These are phyloP conservation scores for Tromatobia lineatoria DNA, from an alignment of 2,888 invertebrate genomes.

Conservation along the genomic window DNA sequence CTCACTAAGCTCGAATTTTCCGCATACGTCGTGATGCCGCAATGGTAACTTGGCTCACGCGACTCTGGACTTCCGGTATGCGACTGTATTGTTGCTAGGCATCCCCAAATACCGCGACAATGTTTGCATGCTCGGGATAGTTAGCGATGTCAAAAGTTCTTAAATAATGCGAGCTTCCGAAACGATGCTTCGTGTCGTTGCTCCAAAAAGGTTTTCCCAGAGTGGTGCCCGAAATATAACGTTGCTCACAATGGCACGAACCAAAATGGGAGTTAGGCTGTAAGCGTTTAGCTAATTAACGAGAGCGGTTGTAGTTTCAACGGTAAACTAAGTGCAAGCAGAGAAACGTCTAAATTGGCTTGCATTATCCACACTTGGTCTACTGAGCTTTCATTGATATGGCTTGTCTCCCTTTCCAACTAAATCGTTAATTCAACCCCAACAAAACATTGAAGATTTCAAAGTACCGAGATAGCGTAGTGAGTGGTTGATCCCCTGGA, in stretches of 20 bases:
- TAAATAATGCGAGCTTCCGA: constrained; percentile 22
- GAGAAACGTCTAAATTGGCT: constrained; percentile 23
- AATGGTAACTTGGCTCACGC: constrained; percentile 34
- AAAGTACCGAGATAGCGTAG: constrained; percentile 21
- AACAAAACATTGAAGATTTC: constrained; percentile 52
- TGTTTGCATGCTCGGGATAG: constrained; percentile 23
- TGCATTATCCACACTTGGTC: constrained; percentile 31
- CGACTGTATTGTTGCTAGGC: constrained; percentile 25
- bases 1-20: constrained; percentile 50
- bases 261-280: not conserved
- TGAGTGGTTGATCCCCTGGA: not conserved
- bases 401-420: not conserved
- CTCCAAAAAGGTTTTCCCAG: not conserved
- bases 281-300: constrained; percentile 29
- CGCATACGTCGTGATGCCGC: constrained; percentile 33
- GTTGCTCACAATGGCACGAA: not conserved
- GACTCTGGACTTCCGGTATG: constrained; percentile 33
- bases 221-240: not conserved
- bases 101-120: constrained; percentile 33
- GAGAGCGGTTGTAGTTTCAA: not conserved
- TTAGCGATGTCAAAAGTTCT: constrained; percentile 22
- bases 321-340: not conserved
- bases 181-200: not conserved
- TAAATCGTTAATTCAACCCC: constrained; percentile 44
- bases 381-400: constrained; percentile 22